A percentile compares a stretch with the other conserved stretches of the same genome.
Evolutionary conservation across 2,888 invertebrate genomes (phyloP).

Genomic region (Cabera pusaria): DNA sequence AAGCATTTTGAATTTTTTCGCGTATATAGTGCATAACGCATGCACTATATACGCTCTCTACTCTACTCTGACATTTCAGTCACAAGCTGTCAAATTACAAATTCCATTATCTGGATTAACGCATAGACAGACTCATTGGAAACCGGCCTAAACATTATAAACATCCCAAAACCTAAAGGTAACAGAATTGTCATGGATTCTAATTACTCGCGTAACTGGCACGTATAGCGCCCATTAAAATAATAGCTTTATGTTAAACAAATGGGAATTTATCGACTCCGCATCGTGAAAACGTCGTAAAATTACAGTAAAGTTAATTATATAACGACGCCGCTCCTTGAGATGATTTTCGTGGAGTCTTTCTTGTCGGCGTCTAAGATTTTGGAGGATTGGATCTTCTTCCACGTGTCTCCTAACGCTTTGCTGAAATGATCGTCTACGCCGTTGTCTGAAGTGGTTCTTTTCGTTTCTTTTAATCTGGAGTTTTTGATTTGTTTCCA

Average conservation of each 20-base stretch:
- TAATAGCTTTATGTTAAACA: constrained; percentile 63
- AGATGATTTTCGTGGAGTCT: constrained; percentile 67
- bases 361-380: constrained; percentile 60
- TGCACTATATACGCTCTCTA: too few relatives aligned
- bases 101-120: constrained; percentile 13
- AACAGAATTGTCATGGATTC: constrained; percentile 75
- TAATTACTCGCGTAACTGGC: constrained; percentile 38
- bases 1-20: too few relatives aligned
- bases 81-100: too few relatives aligned
- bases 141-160: constrained; percentile 42
- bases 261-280: constrained; percentile 72
- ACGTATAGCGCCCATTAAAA: constrained; percentile 44
- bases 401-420: constrained; percentile 94
- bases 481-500: constrained; percentile 90
- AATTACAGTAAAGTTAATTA: constrained; percentile 66
- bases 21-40: too few relatives aligned
- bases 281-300: constrained; percentile 66
- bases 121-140: constrained; percentile 39
- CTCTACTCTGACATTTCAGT: too few relatives aligned
- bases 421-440: constrained; percentile 97
- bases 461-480: constrained; percentile 74
- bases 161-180: constrained; percentile 64
- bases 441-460: constrained; percentile 53
- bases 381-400: constrained; percentile 86
- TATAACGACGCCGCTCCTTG: constrained; percentile 78